A percentile compares a stretch with the other conserved stretches of the same genome.
Conservation (phyloP, 2,888 invertebrate species). For the Rhorus exstirpatorius region DNA sequence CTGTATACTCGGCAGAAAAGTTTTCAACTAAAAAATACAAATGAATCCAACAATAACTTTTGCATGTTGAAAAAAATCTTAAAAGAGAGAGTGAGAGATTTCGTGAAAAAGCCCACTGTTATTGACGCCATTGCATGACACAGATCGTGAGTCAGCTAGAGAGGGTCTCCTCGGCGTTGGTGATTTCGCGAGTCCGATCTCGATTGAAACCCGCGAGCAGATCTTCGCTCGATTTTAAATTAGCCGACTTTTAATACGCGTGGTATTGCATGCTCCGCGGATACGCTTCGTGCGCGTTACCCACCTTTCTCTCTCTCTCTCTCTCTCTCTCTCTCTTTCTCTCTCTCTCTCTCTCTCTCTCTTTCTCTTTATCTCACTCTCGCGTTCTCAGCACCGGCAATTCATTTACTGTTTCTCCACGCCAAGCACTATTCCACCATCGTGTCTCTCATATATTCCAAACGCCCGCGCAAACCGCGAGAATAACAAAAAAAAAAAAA, state of each 20-base stretch:
- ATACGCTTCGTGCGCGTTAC: conserved; percentile 79
- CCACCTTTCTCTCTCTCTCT: conserved; percentile 65
- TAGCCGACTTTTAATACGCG: conserved; percentile 81
- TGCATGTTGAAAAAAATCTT: no score
- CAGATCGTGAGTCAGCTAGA: conserved; percentile 80
- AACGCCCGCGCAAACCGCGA: conserved; percentile 34
- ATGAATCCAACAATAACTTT: no score
- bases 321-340: conserved; percentile 61
- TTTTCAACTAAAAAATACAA: no score
- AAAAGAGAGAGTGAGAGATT: no score
- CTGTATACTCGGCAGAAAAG: no score
- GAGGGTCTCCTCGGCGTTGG: conserved; percentile 70
- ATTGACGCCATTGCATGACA: conserved; percentile 72
- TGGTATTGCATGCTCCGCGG: conserved; percentile 79
- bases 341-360: conserved; percentile 32
- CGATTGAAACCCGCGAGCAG: conserved; percentile 74
- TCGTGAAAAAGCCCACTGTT: conserved; percentile 74
- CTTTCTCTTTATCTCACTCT: conserved; percentile 62
- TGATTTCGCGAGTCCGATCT: conserved; percentile 67
- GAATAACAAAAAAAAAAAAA: conserved; percentile 17
- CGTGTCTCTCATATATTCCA: conserved; percentile 36
- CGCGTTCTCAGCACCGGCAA: conserved; percentile 68
- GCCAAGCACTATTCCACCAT: conserved; percentile 56
- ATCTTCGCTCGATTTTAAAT: conserved; percentile 83
- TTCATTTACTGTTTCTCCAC: conserved; percentile 76